Base-by-base conservation (phyloP, 2,888 invertebrate genomes). In the Rhingia campestris region DNA sequence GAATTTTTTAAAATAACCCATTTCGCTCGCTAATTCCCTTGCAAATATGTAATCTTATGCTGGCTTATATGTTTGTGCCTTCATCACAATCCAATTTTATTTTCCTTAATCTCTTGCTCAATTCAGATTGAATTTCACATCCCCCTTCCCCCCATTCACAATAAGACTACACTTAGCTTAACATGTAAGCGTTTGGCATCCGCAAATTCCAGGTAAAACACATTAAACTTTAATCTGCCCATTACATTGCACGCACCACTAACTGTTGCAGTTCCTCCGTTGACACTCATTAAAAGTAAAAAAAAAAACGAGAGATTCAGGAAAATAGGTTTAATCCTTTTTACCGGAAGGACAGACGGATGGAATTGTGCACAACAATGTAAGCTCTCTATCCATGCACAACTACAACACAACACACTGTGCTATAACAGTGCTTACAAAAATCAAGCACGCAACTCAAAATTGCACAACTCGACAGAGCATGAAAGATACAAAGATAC, bases 281-380 rank as follows among this genome's bases (percentile, higher is more conserved):
- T 61, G 47, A 32, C 10, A 64, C 63, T 66, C 72, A 72, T 73
- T 72, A 70, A 53, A 66, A 51, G 53, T 56, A 49, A 70, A 67
- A 58, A 22, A 22, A 22, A 22, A 22, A 22, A 22, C 22, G 22
- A 22, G 22, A 45, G 41, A 72, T 66, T 49, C 58, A 33, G 72
- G 66, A 66, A 73, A 72, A 41, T 63, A 56, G 54, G 63, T 63
- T 77, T 73, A 79, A 79, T 79, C 72, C 79, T 33, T 79, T 59
- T 66, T 51, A 45, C 79, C 79, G 79, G 72, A 73, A 72, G 72
- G 72, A 72, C 59, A 79, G 66, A 22, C 66, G 35, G 66, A 72
- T 79, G 58, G 37, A 45, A 72, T 59, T 61, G 37, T 59, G 37
- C 43, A 72, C 66, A 53, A 66, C 66, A 79, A 53, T 72, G 72